Conservation (phyloP, 2,113 vertebrate species). For the Neofelis nebulosa region DNA sequence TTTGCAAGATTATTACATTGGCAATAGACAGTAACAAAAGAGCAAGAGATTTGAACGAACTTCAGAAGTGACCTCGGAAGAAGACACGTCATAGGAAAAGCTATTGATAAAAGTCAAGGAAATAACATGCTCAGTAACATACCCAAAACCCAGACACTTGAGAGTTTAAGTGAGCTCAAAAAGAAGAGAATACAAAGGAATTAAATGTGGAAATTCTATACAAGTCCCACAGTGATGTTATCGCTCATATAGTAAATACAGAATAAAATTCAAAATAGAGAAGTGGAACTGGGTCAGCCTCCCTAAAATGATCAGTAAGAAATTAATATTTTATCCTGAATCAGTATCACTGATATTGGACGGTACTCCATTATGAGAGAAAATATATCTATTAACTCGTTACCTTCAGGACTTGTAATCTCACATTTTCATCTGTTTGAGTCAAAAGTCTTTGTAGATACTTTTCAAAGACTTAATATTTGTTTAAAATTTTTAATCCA, state of each 20-base stretch:
- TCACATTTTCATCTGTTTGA: not conserved
- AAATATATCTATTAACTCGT: not conserved
- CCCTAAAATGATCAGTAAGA: not conserved
- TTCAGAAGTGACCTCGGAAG: not conserved
- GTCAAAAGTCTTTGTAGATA: not conserved
- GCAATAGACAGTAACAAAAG: not conserved
- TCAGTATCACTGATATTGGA: not conserved
- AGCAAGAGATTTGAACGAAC: not conserved
- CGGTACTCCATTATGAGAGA: not conserved
- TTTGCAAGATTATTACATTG: not conserved
- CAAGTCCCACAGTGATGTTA: not conserved
- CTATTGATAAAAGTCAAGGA: not conserved
- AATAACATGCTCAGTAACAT: not conserved
- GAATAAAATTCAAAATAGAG: not conserved
- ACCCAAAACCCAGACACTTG: not conserved
- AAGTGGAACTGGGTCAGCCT: not conserved
- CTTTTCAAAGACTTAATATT: not conserved
- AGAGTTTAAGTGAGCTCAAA: not conserved
- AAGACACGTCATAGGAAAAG: not conserved
- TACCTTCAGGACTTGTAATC: not conserved
- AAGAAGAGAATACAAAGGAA: not conserved
- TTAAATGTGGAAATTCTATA: not conserved
- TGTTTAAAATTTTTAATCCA: not conserved
- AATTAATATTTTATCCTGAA: not conserved
- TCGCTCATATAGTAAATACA: not conserved